phyloP scores from a whole-genome alignment of 1,140 invertebrate genomes.

The Zaprionus taronus region DNA sequence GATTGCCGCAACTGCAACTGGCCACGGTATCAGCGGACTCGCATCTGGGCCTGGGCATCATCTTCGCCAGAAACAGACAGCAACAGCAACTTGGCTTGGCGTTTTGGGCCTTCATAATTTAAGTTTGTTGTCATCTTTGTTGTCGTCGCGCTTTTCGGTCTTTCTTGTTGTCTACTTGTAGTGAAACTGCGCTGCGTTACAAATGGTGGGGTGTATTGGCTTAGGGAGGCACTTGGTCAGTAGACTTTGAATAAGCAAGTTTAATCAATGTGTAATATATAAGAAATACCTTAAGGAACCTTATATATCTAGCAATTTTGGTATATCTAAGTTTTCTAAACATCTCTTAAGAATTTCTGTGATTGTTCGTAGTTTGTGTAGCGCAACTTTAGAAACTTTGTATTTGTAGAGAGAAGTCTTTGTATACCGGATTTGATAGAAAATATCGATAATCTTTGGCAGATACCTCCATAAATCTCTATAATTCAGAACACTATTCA shows the following conservation, averaged over 20 bases:
- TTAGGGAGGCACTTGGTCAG: not conserved
- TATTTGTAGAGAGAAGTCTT: too few species aligned
- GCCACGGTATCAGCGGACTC: slow-evolving; percentile 52
- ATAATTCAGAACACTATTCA: too few species aligned
- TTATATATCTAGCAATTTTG: not conserved
- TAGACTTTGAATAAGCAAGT: not conserved
- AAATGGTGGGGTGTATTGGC: not conserved
- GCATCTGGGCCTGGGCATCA: slow-evolving; percentile 68
- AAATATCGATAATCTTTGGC: too few species aligned
- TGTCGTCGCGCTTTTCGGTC: slow-evolving; percentile 32
- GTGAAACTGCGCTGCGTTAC: slow-evolving; percentile 32
- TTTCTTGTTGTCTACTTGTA: slow-evolving; percentile 26
- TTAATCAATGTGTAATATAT: not conserved
- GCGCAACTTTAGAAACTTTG: too few species aligned
- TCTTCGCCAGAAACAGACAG: slow-evolving; percentile 67
- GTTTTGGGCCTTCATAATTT: slow-evolving; percentile 74
- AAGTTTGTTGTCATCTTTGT: slow-evolving; percentile 72
- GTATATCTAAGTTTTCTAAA: not conserved
- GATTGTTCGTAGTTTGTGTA: too few species aligned
- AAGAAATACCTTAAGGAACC: not conserved
- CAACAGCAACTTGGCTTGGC: slow-evolving; percentile 66
- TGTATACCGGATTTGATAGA: too few species aligned
- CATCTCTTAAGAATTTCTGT: not conserved
- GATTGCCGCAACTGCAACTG: slow-evolving; percentile 35
- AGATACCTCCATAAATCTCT: too few species aligned